Base-by-base conservation (phyloP, 2,113 vertebrate genomes). In the Ammodramus savannarum region DNA sequence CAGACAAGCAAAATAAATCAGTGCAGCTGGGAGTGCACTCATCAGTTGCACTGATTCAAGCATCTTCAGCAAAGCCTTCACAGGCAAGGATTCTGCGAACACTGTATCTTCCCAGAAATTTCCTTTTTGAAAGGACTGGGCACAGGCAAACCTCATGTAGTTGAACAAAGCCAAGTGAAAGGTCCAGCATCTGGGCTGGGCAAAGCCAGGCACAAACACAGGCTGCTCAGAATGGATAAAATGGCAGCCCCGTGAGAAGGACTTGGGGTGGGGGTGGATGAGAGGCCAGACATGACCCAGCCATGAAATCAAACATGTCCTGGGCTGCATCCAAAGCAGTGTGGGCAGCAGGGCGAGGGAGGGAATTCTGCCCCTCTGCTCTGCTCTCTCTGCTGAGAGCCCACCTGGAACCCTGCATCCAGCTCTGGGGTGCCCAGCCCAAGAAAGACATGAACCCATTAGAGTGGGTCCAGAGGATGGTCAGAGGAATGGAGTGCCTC, bases 271-370 rank as follows among this genome's bases (percentile, higher is more conserved):
- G 4, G 4, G 61, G 7, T 34, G n/a, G 23, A 1, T 67, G 46
- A 39, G 26, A 43, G 23, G 27, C n/a, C 23, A 13, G 20, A 46
- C 25, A 18, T 9, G 61, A 26, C 13, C 4, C n/a, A 52, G 38
- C 19, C 7, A 20, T 12, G 19, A 68, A 12, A 52, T 11, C 29
- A 52, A 26, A 3, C 0, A 0, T 20, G 20, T 21, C 59, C 69
- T 41, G 46, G 20, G 39, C n/a, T 54, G 46, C 13, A 54, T 48
- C 46, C 71, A 61, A 26, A 67, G 39, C 29, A 41, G 9, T 0
- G 0, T 32, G 34, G 31, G 7, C 62, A 89, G 44, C 44, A 68
- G 61, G 29, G 12, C 1, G 1, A 61, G 46, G 39, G 25, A 61
- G 46, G 39, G 21, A 20, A 68, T 61, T 54, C 46, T 41, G 29